Evolutionary conservation across 2,113 vertebrate genomes (phyloP).

Genomic region (Copsychus sechellarum): DNA sequence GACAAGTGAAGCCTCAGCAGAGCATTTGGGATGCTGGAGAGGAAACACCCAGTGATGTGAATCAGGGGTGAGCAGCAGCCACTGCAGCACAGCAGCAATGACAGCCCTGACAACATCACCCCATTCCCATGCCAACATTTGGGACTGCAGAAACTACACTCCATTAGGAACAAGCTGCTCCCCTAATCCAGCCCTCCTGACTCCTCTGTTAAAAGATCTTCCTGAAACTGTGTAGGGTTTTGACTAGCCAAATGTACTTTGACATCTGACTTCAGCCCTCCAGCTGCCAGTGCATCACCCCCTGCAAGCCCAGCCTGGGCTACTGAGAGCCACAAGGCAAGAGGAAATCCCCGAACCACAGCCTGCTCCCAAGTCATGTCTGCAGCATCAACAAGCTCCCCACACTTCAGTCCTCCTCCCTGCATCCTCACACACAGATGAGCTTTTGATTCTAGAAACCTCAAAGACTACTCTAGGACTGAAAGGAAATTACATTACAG

Average conservation of each 20-base stretch:
- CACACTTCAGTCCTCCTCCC: not conserved
- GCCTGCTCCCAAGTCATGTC: not conserved
- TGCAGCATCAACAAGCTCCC: not conserved
- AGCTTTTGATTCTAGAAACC: not conserved
- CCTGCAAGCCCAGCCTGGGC: not conserved
- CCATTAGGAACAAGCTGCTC: not conserved
- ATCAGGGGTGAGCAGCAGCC: not conserved
- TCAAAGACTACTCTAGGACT: not conserved
- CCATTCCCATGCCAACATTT: not conserved
- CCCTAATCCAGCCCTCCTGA: not conserved
- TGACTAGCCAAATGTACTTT: not conserved
- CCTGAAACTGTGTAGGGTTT: not conserved
- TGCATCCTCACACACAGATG: not conserved
- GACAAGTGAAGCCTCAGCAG: not conserved
- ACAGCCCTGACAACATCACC: not conserved
- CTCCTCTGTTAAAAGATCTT: not conserved
- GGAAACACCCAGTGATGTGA: not conserved
- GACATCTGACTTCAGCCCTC: not conserved
- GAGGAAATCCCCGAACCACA: not conserved
- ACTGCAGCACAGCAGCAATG: not conserved
- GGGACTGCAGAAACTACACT: not conserved
- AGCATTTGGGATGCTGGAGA: not conserved
- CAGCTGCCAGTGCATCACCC: not conserved
- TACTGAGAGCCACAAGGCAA: not conserved
- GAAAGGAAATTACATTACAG: not conserved